These are phyloP conservation scores for Heliornis fulica DNA, from an alignment of 2,113 vertebrate genomes.

Conservation along the genomic window DNA sequence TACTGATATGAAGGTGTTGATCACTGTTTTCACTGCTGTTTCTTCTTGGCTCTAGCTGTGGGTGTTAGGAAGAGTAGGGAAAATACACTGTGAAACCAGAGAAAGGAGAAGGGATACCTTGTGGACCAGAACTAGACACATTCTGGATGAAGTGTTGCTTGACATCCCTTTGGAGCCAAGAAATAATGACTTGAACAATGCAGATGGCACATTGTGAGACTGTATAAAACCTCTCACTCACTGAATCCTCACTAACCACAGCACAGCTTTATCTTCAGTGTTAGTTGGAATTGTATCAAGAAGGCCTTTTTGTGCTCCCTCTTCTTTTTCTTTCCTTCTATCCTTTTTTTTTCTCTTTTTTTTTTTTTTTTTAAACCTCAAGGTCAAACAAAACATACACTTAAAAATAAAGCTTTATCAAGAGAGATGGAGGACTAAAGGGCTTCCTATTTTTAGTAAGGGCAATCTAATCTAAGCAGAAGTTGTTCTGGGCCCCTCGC, in stretches of 20 bases:
- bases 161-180: not conserved
- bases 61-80: not conserved
- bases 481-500: constrained; percentile 19
- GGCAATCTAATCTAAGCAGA: constrained; percentile 58
- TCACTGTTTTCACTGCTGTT: not conserved
- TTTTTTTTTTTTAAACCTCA: not conserved
- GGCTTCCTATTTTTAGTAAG: constrained; percentile 60
- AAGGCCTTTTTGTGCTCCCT: not conserved
- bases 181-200: constrained; percentile 11
- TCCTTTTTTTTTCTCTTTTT: not conserved
- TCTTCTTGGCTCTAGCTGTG: not conserved
- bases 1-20: not conserved
- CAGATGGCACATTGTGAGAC: not conserved
- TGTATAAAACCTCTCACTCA: not conserved
- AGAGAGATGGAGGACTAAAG: constrained; percentile 43
- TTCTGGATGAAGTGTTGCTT: not conserved
- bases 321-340: not conserved
- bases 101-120: not conserved
- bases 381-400: constrained; percentile 40
- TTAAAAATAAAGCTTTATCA: constrained; percentile 67
- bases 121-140: not conserved
- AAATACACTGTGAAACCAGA: not conserved
- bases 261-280: constrained; percentile 10
- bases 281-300: constrained; percentile 44
- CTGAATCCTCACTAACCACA: not conserved